These are phyloP conservation scores for Platalea minor DNA, from an alignment of 2,797 vertebrate species.

Conservation along the genomic window DNA sequence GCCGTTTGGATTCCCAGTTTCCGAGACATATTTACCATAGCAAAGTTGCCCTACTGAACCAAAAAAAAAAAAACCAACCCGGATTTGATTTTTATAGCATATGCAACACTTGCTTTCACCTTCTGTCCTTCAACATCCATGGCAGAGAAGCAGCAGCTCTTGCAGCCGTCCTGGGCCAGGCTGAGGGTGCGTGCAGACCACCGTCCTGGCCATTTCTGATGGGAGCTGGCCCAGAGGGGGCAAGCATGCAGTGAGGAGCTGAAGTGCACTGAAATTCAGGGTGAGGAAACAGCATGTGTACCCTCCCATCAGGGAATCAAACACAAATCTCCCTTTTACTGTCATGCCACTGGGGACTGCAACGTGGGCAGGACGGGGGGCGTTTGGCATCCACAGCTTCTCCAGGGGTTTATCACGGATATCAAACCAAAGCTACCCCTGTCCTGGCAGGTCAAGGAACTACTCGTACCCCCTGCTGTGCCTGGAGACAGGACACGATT, in stretches of 20 bases:
- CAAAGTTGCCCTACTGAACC: background rate
- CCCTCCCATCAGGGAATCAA: background rate
- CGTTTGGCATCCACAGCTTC: background rate
- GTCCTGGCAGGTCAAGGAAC: background rate
- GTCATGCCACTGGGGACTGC: fast-evolving
- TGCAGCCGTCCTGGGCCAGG: background rate
- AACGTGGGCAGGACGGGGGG: background rate
- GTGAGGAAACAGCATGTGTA: background rate
- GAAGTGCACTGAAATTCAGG: background rate
- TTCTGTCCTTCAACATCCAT: background rate
- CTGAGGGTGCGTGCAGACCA: background rate
- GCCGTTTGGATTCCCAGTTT: background rate
- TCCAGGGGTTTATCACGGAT: background rate
- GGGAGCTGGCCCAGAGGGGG: background rate
- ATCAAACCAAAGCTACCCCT: background rate
- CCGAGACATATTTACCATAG: background rate
- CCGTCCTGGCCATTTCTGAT: fast-evolving
- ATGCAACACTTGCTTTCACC: background rate
- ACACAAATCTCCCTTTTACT: background rate
- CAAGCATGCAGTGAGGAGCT: background rate
- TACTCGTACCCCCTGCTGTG: background rate
- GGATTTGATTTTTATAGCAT: background rate
- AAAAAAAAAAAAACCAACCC: background rate
- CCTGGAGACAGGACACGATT: background rate
- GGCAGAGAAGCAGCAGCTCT: background rate